A percentile compares a stretch with the other conserved stretches of the same genome.
Conservation (phyloP, 2,888 invertebrate species). For the Drosophila rellima region DNA sequence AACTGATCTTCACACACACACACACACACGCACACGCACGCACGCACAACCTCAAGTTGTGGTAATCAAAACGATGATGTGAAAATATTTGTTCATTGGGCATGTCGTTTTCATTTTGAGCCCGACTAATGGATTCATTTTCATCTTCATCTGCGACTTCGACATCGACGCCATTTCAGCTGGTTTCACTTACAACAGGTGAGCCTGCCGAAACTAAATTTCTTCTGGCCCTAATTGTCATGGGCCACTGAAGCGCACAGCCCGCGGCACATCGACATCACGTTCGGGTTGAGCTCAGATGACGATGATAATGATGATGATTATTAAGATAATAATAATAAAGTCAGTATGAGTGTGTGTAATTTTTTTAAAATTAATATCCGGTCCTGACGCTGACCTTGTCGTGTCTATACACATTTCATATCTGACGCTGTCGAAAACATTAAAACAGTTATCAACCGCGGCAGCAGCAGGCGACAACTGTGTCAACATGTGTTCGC, state of each 20-base stretch:
- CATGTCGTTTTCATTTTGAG: conserved; percentile 60
- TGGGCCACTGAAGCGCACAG: conserved; percentile 75
- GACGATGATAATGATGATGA: conserved; percentile 40
- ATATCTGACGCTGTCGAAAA: conserved; percentile 13
- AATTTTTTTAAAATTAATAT: conserved; percentile 70
- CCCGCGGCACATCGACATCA: conserved; percentile 31
- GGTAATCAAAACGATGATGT: conserved; percentile 76
- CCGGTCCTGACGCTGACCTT: conserved; percentile 62
- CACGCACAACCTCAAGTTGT: conserved; percentile 37
- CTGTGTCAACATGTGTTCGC: conserved; percentile 70
- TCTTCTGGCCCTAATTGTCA: conserved; percentile 74
- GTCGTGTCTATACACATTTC: conserved; percentile 14
- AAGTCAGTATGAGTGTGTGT: conserved; percentile 47
- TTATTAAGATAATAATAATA: conserved; percentile 49
- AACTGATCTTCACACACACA: conserved; percentile 34
- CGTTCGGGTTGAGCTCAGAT: conserved; percentile 17
- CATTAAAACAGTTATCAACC: conserved; percentile 64
- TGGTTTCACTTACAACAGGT: conserved; percentile 62
- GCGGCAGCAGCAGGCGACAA: conserved; percentile 44
- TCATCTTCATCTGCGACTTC: conserved; percentile 2
- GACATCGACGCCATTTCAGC: conserved; percentile 14
- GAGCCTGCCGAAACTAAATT: conserved; percentile 53
- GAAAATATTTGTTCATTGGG: conserved; percentile 75
- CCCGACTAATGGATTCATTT: conserved; percentile 60
- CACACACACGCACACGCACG: conserved; percentile 5